These are phyloP conservation scores for Elaphurus davidianus DNA, from an alignment of 2,113 vertebrate species.

Conservation along the genomic window DNA sequence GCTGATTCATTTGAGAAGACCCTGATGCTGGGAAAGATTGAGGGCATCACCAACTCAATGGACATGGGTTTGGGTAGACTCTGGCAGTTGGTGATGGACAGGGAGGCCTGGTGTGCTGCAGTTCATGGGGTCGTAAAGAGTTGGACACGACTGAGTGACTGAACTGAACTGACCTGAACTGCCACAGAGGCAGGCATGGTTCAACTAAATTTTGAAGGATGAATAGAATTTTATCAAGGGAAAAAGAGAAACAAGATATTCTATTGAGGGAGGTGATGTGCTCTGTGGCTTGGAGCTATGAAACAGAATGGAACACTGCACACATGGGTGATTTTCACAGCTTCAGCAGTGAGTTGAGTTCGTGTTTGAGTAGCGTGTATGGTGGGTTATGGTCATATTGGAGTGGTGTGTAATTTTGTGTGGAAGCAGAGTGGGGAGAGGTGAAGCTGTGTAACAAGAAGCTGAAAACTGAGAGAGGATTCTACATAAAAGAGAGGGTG, in stretches of 20 bases:
- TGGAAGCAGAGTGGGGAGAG: neutral
- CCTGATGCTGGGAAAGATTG: neutral
- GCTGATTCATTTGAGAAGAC: neutral
- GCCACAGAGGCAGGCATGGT: neutral
- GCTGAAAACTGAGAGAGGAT: neutral
- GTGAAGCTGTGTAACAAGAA: neutral
- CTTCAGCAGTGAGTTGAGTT: neutral
- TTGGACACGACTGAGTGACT: neutral
- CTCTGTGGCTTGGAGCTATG: neutral
- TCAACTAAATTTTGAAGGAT: neutral
- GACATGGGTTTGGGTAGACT: neutral
- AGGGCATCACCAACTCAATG: neutral
- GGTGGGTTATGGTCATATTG: neutral
- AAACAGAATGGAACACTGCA: neutral
- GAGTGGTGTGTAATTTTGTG: neutral
- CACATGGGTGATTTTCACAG: neutral
- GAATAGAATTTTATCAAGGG: neutral
- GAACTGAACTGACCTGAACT: neutral
- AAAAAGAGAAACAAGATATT: neutral
- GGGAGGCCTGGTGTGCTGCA: neutral
- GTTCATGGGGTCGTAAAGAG: neutral
- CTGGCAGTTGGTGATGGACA: neutral
- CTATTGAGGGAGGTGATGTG: neutral
- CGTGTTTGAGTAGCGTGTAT: neutral
- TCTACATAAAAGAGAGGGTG: neutral